phyloP scores from a whole-genome alignment of 1,140 invertebrate genomes.

The Drosophila bifasciata region DNA sequence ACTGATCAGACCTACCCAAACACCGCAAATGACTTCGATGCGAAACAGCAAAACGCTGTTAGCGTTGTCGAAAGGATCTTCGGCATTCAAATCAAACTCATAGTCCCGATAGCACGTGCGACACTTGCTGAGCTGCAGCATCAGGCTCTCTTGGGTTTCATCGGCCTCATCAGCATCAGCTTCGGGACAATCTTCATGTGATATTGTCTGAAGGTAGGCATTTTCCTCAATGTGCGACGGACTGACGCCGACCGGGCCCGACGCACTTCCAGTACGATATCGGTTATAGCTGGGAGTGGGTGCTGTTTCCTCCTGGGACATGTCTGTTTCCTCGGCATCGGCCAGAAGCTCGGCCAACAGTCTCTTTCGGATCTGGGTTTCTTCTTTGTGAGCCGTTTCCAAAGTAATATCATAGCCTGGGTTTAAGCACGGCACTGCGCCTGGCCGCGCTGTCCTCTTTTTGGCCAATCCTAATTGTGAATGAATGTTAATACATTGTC shows the following conservation, averaged over 20 bases:
- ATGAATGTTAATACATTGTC: neutral
- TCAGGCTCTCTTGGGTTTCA: too few species aligned
- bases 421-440: conserved; percentile 39
- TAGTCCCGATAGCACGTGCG: conserved; percentile 49
- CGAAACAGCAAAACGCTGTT: conserved; percentile 62
- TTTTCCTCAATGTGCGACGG: neutral
- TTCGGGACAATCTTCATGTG: conserved; percentile 3
- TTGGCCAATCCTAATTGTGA: conserved; percentile 23
- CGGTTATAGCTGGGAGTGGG: conserved; percentile 16
- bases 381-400: conserved; percentile 9
- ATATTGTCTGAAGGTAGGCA: neutral
- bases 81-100: conserved; percentile 20
- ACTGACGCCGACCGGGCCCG: neutral
- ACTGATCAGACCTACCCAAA: conserved; percentile 46
- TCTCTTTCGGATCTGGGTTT: conserved; percentile 16
- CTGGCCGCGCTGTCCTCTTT: conserved; percentile 28
- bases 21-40: conserved; percentile 70
- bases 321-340: conserved; percentile 11
- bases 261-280: conserved; percentile 6
- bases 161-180: neutral
- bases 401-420: conserved; percentile 9
- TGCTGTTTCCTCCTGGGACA: neutral
- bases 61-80: conserved; percentile 43
- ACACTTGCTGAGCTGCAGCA: conserved; percentile 14
- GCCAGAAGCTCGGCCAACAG: conserved; percentile 31